Conservation (phyloP, 2,888 invertebrate species). For the Diachrysia chrysitis region DNA sequence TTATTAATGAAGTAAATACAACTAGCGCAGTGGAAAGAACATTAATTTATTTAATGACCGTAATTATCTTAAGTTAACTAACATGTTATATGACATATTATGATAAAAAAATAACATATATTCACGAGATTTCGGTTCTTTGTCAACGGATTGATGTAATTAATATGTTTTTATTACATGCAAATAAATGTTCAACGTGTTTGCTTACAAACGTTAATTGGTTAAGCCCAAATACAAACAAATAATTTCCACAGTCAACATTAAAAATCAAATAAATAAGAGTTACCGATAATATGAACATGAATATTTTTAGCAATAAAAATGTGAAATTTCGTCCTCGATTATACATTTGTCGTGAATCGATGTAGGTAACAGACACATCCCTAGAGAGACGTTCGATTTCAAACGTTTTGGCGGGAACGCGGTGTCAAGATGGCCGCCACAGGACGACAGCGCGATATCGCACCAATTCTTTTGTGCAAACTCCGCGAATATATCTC, state of each 20-base stretch:
- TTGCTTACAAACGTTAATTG: conserved; percentile 35
- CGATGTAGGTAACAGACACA: conserved; percentile 66
- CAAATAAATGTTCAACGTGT: conserved; percentile 33
- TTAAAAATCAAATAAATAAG: conserved; percentile 43
- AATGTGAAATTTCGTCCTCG: conserved; percentile 29
- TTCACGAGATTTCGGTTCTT: conserved; percentile 25
- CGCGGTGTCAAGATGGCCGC: conserved; percentile 77
- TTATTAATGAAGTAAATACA: neutral
- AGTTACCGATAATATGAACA: conserved; percentile 20
- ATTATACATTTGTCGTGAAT: conserved; percentile 54
- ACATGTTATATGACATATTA: no score
- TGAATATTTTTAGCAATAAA: conserved; percentile 26
- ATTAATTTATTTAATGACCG: neutral
- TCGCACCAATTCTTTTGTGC: conserved; percentile 86
- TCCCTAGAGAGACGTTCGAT: conserved; percentile 80
- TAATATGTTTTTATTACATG: conserved; percentile 33
- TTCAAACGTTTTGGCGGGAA: conserved; percentile 82
- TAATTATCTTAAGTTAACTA: conserved; percentile 3
- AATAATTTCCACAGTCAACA: conserved; percentile 32
- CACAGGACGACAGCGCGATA: conserved; percentile 77
- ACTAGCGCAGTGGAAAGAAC: neutral
- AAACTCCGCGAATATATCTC: conserved; percentile 79
- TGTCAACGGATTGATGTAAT: conserved; percentile 30
- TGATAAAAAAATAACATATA: conserved; percentile 9
- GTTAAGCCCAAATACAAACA: conserved; percentile 36